Conservation (phyloP, 2,888 invertebrate species). For the Stegophylla sp. region DNA sequence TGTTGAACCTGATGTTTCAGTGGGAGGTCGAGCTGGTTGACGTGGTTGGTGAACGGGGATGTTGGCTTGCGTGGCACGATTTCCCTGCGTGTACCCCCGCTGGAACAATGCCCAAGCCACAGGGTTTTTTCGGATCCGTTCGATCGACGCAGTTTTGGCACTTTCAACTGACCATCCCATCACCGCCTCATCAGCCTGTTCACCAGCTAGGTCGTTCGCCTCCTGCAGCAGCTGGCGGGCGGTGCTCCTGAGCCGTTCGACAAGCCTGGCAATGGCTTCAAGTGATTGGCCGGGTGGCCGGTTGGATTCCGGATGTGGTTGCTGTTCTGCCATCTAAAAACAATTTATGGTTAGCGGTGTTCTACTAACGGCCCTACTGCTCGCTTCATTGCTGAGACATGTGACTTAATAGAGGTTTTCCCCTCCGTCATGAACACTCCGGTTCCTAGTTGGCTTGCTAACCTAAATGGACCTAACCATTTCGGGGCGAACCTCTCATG, state of each 20-base stretch:
- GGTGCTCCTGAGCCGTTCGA: not conserved
- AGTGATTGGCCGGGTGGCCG: not conserved
- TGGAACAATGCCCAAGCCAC: too few relatives aligned
- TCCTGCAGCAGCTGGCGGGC: not conserved
- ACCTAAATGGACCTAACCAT: not conserved
- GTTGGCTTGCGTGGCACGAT: too few relatives aligned
- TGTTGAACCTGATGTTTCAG: too few relatives aligned
- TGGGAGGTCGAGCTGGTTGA: too few relatives aligned
- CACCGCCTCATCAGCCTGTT: not conserved
- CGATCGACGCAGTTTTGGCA: not conserved
- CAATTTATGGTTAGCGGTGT: not conserved
- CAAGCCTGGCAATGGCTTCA: not conserved
- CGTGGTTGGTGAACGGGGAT: too few relatives aligned
- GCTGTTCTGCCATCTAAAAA: not conserved
- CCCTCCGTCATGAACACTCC: constrained; percentile 7
- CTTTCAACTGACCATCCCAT: not conserved
- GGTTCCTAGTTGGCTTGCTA: not conserved
- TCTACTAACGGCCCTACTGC: not conserved
- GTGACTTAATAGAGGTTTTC: not conserved
- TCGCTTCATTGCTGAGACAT: not conserved
- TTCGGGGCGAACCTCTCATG: not conserved
- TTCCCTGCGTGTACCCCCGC: too few relatives aligned
- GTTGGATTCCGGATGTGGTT: too few relatives aligned
- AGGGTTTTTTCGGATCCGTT: too few relatives aligned
- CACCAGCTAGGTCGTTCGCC: not conserved